Percentiles rank a stretch among this genome's conserved stretches.
These are phyloP conservation scores for Coluber constrictor DNA, from an alignment of 2,797 vertebrate genomes.

Conservation along the genomic window DNA sequence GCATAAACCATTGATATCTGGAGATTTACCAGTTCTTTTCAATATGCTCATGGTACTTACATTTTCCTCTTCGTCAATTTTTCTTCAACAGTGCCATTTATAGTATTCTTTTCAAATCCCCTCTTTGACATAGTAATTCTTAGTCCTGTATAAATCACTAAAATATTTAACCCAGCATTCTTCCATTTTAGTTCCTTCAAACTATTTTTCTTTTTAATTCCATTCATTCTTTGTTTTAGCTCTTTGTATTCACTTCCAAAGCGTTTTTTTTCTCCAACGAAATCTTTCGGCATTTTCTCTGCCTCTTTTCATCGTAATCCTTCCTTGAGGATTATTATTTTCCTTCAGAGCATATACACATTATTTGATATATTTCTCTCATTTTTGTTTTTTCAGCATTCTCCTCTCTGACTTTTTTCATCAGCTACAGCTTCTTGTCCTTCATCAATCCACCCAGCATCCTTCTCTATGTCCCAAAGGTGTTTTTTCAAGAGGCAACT, in stretches of 20 bases:
- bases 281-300: not conserved
- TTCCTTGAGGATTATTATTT: not conserved
- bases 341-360: not conserved
- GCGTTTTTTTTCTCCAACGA: not conserved
- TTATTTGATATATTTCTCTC: not conserved
- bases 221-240: not conserved
- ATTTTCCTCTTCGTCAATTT: not conserved
- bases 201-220: not conserved
- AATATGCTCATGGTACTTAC: not conserved
- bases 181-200: not conserved
- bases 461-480: not conserved
- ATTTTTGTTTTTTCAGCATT: not conserved
- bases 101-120: not conserved
- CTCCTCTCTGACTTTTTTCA: not conserved
- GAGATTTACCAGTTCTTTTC: not conserved
- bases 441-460: not conserved
- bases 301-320: not conserved
- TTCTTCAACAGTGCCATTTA: not conserved
- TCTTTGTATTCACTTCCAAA: not conserved
- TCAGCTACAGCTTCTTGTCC: not conserved
- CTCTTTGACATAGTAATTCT: not conserved
- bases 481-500: no score
- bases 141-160: not conserved
- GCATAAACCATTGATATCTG: not conserved
- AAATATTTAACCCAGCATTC: not conserved